Evolutionary conservation across 2,797 vertebrate genomes (phyloP), one percentile per base, ranked within the genome.

Genomic region (Dryobates pubescens): DNA sequence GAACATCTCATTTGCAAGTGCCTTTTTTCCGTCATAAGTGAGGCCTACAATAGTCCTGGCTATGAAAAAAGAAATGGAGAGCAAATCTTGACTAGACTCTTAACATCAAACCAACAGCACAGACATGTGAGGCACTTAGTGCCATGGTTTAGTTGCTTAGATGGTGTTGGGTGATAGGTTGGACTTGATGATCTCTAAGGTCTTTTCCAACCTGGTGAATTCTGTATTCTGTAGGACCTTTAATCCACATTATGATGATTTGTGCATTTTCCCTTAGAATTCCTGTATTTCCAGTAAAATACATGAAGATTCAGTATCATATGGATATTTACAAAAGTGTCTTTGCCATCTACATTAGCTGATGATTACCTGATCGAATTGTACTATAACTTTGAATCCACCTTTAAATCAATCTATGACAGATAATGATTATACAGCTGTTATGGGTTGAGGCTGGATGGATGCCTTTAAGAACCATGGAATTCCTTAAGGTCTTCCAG

Each of bases 361-460:
- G 34, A 34, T 86, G 56, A 76, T 80, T 93, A 57, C 71, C 64
- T 86, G 45, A 86, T 64, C 89, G 64, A 94, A 73, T 74, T 69
- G 59, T 32, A 74, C 74, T 84, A 72, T 30, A 58, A 88, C 86
- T 93, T 58, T 79, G 93, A 89, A 83, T 89, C 59, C 70, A 75
- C 32, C 68, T 94, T 93, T 63, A 83, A 92, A 92, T 84, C 17
- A 87, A 92, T 77, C 62, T 77, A 41, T 90, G 77, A 34, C 69
- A 94, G 80, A 86, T 63, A 82, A 47, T 73, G 59, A 65, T 92
- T 90, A 81, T 86, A 81, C 59, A 93, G 75, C 86, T 81, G 81
- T 43, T 43, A 43, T 16, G 41, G 41, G 41, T 43, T 43, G 41
- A 43, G 41, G 41, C 16, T 43, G 41, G 41, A 43, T 43, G 41